These are phyloP conservation scores for Gymnocheta viridis DNA, from an alignment of 2,888 invertebrate species.

Conservation along the genomic window DNA sequence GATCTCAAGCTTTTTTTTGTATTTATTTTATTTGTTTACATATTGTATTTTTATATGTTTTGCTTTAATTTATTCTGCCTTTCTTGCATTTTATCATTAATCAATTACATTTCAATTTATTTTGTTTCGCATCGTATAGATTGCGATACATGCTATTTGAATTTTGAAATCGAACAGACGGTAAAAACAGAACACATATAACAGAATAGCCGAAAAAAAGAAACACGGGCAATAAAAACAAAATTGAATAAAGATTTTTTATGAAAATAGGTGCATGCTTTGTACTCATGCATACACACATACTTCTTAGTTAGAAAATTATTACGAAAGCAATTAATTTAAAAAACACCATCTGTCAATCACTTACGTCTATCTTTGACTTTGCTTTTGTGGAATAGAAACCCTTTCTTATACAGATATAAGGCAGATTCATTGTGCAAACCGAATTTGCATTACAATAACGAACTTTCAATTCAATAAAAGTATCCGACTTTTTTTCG, in stretches of 20 bases:
- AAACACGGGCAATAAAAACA: not conserved
- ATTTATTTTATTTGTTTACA: constrained; percentile 71
- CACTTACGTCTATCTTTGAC: not conserved
- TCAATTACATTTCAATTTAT: constrained; percentile 78
- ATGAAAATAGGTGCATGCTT: not conserved
- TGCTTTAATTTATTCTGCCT: not conserved
- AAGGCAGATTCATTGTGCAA: not conserved
- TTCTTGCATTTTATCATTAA: constrained; percentile 68
- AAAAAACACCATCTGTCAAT: not conserved
- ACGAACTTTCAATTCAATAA: not conserved
- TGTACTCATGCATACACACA: not conserved
- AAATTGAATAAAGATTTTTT: not conserved
- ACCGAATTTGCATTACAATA: not conserved
- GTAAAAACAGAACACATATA: not conserved
- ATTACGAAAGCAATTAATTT: not conserved
- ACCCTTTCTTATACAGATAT: too few species aligned
- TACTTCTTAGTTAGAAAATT: not conserved
- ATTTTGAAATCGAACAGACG: not conserved
- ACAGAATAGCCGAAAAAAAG: not conserved
- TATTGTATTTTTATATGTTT: constrained; percentile 10
- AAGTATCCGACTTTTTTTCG: not conserved
- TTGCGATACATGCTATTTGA: not conserved
- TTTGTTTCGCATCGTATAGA: constrained; percentile 60
- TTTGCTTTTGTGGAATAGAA: not conserved
- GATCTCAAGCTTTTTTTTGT: constrained; percentile 79